phyloP scores from a whole-genome alignment of 2,888 invertebrate species.

The Boloria euphrosyne region DNA sequence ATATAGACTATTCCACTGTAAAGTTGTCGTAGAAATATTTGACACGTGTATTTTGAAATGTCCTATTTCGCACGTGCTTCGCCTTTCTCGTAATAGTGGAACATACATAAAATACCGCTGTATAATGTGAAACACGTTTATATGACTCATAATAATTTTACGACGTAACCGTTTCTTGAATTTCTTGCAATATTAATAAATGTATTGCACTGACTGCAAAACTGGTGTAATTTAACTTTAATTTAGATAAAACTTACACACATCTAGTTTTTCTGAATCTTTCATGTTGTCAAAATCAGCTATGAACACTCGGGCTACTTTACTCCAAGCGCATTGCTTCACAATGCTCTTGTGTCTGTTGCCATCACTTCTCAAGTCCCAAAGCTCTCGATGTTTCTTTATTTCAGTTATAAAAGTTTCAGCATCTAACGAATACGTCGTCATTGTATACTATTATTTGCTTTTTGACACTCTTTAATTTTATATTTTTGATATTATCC shows the following conservation, averaged over 20 bases:
- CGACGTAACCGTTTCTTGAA: constrained; percentile 17
- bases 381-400: constrained; percentile 61
- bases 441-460: constrained; percentile 33
- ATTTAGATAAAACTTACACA: constrained; percentile 58
- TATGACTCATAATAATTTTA: background rate
- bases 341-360: constrained; percentile 49
- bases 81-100: background rate
- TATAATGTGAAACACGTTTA: constrained; percentile 9
- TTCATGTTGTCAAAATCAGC: constrained; percentile 58
- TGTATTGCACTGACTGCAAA: background rate
- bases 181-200: background rate
- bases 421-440: constrained; percentile 57
- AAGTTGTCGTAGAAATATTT: background rate
- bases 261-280: constrained; percentile 55
- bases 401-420: constrained; percentile 67
- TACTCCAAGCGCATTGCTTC: constrained; percentile 60
- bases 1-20: background rate
- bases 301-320: constrained; percentile 59
- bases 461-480: background rate
- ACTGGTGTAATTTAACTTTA: background rate
- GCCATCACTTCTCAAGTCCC: constrained; percentile 59
- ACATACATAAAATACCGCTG: constrained; percentile 8
- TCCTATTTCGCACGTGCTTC: background rate
- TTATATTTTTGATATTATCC: background rate
- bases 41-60: constrained; percentile 2